phyloP scores from a whole-genome alignment of 2,113 vertebrate species.

The Perognathus longimembris region DNA sequence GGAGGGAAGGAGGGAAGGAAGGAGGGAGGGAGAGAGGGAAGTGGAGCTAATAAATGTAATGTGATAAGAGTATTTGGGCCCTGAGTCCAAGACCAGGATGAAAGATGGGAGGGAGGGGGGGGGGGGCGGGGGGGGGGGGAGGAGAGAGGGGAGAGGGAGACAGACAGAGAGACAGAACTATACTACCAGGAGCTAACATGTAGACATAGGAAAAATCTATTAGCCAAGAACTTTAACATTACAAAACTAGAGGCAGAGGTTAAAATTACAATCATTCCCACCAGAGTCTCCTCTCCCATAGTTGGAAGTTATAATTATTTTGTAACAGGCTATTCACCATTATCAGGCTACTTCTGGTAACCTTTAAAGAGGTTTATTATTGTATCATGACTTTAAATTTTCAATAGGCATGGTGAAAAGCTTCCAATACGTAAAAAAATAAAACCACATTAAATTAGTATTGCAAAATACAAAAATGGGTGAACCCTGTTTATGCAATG shows the following conservation, averaged over 20 bases:
- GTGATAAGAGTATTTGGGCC: too few relatives aligned
- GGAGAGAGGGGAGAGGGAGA: too few relatives aligned
- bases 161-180: too few relatives aligned
- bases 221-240: not conserved
- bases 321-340: not conserved
- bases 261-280: not conserved
- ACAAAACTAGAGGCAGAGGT: conserved; percentile 53
- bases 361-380: conserved; percentile 21
- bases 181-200: not conserved
- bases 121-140: too few relatives aligned
- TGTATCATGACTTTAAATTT: conserved; percentile 49
- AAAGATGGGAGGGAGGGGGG: too few relatives aligned
- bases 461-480: conserved; percentile 7
- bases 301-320: conserved; percentile 7
- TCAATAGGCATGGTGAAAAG: not conserved
- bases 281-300: not conserved
- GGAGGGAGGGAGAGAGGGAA: too few relatives aligned
- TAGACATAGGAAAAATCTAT: not conserved
- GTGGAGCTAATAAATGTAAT: too few relatives aligned
- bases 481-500: not conserved
- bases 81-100: too few relatives aligned
- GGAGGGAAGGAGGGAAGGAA: too few relatives aligned
- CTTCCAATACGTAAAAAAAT: conserved; percentile 29
- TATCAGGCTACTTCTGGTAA: not conserved
- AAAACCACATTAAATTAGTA: conserved; percentile 10